Evolutionary conservation across 2,888 invertebrate genomes (phyloP).

Genomic region (Trachelus tabidus): DNA sequence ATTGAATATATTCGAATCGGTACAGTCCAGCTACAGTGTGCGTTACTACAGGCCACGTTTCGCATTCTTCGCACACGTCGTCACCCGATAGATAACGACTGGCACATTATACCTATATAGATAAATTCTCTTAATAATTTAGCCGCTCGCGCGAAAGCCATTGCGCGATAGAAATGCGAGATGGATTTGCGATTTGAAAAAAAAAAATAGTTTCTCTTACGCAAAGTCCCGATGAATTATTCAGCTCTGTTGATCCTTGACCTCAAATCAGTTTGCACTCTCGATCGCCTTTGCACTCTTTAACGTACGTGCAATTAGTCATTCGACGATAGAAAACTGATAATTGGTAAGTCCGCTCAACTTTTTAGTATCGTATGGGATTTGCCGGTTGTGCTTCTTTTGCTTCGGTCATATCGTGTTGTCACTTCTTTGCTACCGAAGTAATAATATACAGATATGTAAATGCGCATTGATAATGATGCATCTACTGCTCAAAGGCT

Average conservation of each 20-base stretch:
- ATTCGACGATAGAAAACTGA: neutral
- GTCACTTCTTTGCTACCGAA: neutral
- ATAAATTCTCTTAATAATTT: neutral
- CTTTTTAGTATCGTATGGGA: neutral
- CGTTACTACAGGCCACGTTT: neutral
- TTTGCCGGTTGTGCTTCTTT: neutral
- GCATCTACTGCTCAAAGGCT: neutral
- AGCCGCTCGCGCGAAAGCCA: neutral
- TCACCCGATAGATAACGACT: neutral
- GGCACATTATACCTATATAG: neutral
- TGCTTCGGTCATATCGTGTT: neutral
- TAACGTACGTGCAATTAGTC: neutral
- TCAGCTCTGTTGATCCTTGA: neutral
- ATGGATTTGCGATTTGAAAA: neutral
- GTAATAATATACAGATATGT: neutral
- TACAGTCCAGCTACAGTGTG: neutral
- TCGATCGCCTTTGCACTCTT: neutral
- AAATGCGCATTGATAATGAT: neutral
- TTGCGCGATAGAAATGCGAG: neutral
- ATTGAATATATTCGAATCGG: neutral
- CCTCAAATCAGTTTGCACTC: neutral
- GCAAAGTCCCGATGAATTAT: neutral
- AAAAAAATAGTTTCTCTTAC: too few relatives aligned
- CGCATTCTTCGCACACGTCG: neutral
- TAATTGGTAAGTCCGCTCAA: neutral